phyloP scores from a whole-genome alignment of 2,113 vertebrate species.

The Sterna hirundo region DNA sequence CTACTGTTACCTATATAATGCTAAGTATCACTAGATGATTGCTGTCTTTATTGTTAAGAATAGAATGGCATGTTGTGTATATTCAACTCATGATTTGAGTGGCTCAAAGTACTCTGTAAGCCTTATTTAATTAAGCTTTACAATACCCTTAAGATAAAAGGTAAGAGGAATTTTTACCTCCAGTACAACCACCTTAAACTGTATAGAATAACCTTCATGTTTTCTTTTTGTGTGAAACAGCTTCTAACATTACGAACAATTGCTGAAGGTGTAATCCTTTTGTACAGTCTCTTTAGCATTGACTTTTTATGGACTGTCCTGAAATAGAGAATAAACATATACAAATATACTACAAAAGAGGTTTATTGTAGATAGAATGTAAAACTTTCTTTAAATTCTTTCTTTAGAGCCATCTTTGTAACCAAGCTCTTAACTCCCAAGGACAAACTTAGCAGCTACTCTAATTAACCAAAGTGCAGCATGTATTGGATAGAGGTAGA shows the following conservation, averaged over 20 bases:
- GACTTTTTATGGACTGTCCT: neutral
- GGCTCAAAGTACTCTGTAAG: neutral
- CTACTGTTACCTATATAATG: neutral
- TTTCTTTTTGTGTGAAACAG: neutral
- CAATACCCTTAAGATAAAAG: neutral
- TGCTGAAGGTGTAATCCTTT: neutral
- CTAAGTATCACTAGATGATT: neutral
- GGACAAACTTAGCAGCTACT: neutral
- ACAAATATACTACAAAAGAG: neutral
- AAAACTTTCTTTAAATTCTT: neutral
- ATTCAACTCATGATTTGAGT: neutral
- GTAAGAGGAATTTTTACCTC: neutral
- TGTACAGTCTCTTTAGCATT: neutral
- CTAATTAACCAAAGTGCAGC: neutral
- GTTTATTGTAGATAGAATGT: neutral
- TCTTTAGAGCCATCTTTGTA: neutral
- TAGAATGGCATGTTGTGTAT: neutral
- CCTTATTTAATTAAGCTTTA: slow-evolving; percentile 1
- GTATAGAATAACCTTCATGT: neutral
- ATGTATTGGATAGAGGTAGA: neutral
- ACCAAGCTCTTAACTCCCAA: neutral
- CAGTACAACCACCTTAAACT: neutral
- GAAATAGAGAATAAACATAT: neutral
- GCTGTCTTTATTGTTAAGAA: neutral
- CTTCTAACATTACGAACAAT: neutral